Base-by-base conservation (phyloP, 2,888 invertebrate species). In the Hyppa rectilinea region DNA sequence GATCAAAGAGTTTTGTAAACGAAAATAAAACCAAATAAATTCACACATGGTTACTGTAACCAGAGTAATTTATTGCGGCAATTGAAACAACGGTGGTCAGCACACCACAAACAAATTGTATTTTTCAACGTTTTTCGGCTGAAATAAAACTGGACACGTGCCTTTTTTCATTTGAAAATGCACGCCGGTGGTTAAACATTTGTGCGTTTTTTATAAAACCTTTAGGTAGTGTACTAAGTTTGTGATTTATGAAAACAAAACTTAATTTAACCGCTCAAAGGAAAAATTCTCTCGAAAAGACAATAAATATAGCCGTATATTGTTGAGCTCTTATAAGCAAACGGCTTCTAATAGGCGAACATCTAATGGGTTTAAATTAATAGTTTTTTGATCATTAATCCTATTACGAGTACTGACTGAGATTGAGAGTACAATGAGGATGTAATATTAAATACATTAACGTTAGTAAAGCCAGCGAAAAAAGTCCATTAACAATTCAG, bases 51-150 rank as follows among this genome's bases (percentile, higher is more conserved):
- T 66, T 55, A 34, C 50, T 70, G 62, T 66, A 62, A 75, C 80
- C 56, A 34, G 67, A 67, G 61, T 62, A 63, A 69, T 76, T 78
- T 70, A 78, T 70, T 31, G 55, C 23, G 70, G 65, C 69, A 61
- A 80, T 74, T 75, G 76, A 62, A 78, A 78, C 69, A 80, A 59
- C 55, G 62, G 4, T 62, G 50, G 65, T 80, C 63, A 43, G 55
- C 75, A 78, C 38, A 80, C 78, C 78, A 47, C 78, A 70, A 55
- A 66, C 76, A 59, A 63, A 59, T 70, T 80, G 77, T 63, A 76
- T 43, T 47, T 49, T 26, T 9, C 58, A 50, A 70, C 38, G 40
- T 80, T 66, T 68, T 80, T 47, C 36, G 34, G 2, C 14, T 60
- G 31, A 55, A 78, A 76, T 76, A 49, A 76, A 79, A 76, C 45